Base-by-base conservation (phyloP, 1,140 invertebrate species). In the Thaumetopoea pityocampa region DNA sequence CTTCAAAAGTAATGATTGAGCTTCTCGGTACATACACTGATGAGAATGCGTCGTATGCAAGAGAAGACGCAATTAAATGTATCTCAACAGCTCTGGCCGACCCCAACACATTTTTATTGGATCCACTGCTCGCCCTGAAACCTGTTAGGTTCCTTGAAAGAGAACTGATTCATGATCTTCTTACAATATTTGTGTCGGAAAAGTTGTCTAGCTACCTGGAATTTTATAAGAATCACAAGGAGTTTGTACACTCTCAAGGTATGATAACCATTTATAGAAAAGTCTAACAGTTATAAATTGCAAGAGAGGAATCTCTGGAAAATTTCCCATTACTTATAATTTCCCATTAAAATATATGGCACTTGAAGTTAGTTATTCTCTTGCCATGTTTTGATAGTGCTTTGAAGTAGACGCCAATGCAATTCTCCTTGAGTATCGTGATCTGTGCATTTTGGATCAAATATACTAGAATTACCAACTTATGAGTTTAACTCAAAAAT, bases 1-100 rank as follows among this genome's bases (percentile, higher is more conserved):
- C 96, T 14, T 92, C 95, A 12, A 96, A 96, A 82, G 96, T 98
- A 1, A 98, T 99, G 96, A 93, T 98, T 46, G 96, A 98, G 80
- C 86, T 99, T 2, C 78, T 99, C 17, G 94, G 96, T 6, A 98
- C 97, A 1, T 99, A 98, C 70, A 98, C 96, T 28, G 92, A 95
- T 43, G 96, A 98, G 67, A 98, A 98, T 87, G 97, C 97, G 1
- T 96, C 96, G 19, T 95, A 97, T 59, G 97, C 97, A 0, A 89
- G 96, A 59, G 96, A 98, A 86, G 97, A 99, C 88, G 97, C 97
- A 4, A 96, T 98, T 65, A 92, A 94, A 62, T 99, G 97, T 81
- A 99, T 99, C 74, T 92, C 97, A 8, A 93, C 96, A 8, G 96
- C 96, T 33, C 83, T 99, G 33, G 96, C 94, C 20, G 97, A 99